Evolutionary conservation across 2,888 invertebrate genomes (phyloP), one percentile per base, ranked within the genome.

Genomic region (Ephialtes manifestator): DNA sequence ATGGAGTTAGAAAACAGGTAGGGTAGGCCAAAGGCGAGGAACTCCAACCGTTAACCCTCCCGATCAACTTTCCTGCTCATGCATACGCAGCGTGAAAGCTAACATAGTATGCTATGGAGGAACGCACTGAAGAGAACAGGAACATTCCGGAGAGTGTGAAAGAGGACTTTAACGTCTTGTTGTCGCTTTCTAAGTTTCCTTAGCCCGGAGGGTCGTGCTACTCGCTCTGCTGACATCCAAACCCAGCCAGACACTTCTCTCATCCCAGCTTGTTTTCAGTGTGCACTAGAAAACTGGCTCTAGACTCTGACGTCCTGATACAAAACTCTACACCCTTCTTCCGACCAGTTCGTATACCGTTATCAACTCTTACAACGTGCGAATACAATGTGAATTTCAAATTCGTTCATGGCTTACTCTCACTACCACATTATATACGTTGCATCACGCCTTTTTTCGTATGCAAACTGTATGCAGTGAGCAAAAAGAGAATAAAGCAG

Each of bases 101-200:
- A 58, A 43, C 24, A 55, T 39, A 43, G 63, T 63, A 35, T 60
- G 15, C n/a, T n/a, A 55, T 28, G n/a, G 53, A 20, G 53, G 43
- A 43, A 58, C 11, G 13, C 43, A 39, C 20, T 18, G 24, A n/a
- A 80, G 3, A 31, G 18, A 18, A 65, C 15, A 13, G n/a, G 20
- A 63, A 43, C 48, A 83, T 76, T 72, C 46, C 70, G 55, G 63
- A 65, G 63, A 65, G 68, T 70, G n/a, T 20, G 43, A 58, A 82
- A 63, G 63, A 46, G 71, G 60, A 70, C 74, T 79, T 24, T 43
- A 83, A 58, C 70, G 76, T 80, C 76, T 84, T 76, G 76, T 84
- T 72, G 80, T 84, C 71, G 65, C 71, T 48, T 11, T 28, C 24
- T 24, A 84, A 84, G 84, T 84, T 84, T 79, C 63, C 83, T 51